Conservation (phyloP, 2,797 vertebrate genomes). For the Rhynchotus rufescens region DNA sequence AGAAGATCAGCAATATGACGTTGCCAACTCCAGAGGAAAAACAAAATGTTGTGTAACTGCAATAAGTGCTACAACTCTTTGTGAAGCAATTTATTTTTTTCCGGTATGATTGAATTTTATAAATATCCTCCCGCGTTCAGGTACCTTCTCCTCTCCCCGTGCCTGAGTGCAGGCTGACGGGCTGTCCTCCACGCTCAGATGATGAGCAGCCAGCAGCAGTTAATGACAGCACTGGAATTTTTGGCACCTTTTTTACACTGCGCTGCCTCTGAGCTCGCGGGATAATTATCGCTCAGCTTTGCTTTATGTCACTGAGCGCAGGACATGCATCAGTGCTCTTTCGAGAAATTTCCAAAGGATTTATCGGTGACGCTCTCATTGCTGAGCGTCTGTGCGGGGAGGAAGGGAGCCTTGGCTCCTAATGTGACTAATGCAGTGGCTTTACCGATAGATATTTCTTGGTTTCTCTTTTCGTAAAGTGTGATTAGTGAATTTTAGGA, state of each 20-base stretch:
- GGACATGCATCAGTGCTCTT: background rate
- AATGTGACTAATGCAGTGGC: fast-evolving
- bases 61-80: slow-evolving; percentile 59
- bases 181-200: background rate
- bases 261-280: background rate
- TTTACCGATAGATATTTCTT: background rate
- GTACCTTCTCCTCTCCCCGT: slow-evolving; percentile 12
- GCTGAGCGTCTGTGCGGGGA: background rate
- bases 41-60: slow-evolving; percentile 72
- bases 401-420: background rate
- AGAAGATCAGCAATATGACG: slow-evolving; percentile 65
- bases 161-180: background rate
- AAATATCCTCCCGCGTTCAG: slow-evolving; percentile 29
- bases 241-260: slow-evolving; percentile 18
- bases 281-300: slow-evolving; percentile 40
- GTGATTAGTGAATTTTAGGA: background rate
- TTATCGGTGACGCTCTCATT: background rate
- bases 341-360: background rate
- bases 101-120: slow-evolving; percentile 58
- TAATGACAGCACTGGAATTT: slow-evolving; percentile 35
- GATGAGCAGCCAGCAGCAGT: background rate
- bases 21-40: slow-evolving; percentile 28
- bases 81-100: slow-evolving; percentile 35
- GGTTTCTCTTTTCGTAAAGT: background rate
- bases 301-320: background rate